Conservation (phyloP, 2,888 invertebrate species). For the Ennomos fuscantarius region DNA sequence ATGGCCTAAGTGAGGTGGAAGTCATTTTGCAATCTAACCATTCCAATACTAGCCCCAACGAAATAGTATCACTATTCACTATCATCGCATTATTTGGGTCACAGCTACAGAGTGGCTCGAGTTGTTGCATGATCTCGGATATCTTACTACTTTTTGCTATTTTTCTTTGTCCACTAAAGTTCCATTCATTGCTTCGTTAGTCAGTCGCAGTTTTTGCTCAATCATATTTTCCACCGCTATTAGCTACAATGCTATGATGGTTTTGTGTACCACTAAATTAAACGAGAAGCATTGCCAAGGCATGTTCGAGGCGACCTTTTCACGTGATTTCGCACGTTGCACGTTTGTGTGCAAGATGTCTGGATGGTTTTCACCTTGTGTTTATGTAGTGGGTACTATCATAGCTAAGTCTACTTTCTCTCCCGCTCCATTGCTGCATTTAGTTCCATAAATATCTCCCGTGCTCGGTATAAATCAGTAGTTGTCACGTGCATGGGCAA, state of each 20-base stretch:
- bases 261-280: slow-evolving; percentile 40
- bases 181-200: slow-evolving; percentile 44
- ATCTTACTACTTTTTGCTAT: slow-evolving; percentile 45
- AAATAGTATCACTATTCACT: slow-evolving; percentile 56
- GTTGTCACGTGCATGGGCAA: slow-evolving; percentile 41
- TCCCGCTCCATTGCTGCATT: slow-evolving; percentile 51
- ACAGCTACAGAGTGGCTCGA: slow-evolving; percentile 48
- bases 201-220: slow-evolving; percentile 13
- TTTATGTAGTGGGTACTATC: slow-evolving; percentile 30
- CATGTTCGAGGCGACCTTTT: slow-evolving; percentile 47
- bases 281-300: slow-evolving; percentile 50
- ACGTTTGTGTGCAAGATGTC: slow-evolving; percentile 47
- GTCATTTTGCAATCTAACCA: too few relatives aligned
- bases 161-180: slow-evolving; percentile 45
- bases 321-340: slow-evolving; percentile 46
- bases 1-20: too few relatives aligned
- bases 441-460: slow-evolving; percentile 52
- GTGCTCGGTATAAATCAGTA: slow-evolving; percentile 54
- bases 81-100: slow-evolving; percentile 57
- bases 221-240: slow-evolving; percentile 25
- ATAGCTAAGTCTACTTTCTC: slow-evolving; percentile 64
- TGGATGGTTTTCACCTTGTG: slow-evolving; percentile 58
- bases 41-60: too few relatives aligned
- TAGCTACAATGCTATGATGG: slow-evolving; percentile 20
- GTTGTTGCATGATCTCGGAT: slow-evolving; percentile 46